A percentile compares a stretch with the other conserved stretches of the same genome.
These are phyloP conservation scores for Okamejei kenojei DNA, from an alignment of 2,797 vertebrate genomes.

Conservation along the genomic window DNA sequence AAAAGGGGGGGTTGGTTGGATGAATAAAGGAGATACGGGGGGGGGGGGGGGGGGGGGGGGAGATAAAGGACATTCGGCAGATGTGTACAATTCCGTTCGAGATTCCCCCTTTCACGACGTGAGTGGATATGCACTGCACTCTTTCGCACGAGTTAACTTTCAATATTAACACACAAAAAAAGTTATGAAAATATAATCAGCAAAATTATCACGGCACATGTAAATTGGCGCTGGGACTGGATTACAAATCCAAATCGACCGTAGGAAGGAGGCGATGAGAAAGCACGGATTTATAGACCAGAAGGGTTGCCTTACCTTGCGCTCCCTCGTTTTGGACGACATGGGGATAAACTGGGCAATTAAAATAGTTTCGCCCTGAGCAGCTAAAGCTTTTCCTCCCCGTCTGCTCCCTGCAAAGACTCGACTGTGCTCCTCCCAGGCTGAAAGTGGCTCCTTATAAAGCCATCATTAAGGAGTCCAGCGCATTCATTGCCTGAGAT, in stretches of 20 bases:
- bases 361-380: constrained; percentile 41
- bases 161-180: background rate
- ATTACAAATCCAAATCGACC: background rate
- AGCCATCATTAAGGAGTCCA: constrained; percentile 64
- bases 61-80: background rate
- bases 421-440: constrained; percentile 55
- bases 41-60: no score
- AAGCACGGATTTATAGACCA: background rate
- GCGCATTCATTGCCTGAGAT: constrained; percentile 74
- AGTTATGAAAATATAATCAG: background rate
- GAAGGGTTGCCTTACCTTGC: constrained; percentile 70
- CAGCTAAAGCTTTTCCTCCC: constrained; percentile 40
- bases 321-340: constrained; percentile 86
- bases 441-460: constrained; percentile 69
- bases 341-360: constrained; percentile 53
- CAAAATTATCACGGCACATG: background rate
- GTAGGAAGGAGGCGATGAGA: background rate
- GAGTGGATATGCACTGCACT: background rate
- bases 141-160: background rate
- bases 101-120: background rate
- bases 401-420: constrained; percentile 45
- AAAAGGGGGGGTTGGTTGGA: background rate
- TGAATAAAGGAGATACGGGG: no score
- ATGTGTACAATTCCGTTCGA: no score
- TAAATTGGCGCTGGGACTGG: background rate